These are phyloP conservation scores for Andricus quercusramuli DNA, from an alignment of 2,888 invertebrate genomes.

Conservation along the genomic window DNA sequence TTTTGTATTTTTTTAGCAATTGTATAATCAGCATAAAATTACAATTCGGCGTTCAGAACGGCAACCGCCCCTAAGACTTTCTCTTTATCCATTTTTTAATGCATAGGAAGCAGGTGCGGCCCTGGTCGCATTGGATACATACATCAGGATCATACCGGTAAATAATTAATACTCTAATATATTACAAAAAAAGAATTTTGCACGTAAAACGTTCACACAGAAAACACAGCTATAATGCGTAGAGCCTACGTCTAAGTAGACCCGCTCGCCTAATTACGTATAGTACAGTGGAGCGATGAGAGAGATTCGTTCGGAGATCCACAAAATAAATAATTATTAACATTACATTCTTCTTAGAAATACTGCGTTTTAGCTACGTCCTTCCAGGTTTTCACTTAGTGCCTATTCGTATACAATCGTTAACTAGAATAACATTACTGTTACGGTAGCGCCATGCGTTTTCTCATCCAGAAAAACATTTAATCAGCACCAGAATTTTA, in stretches of 20 bases:
- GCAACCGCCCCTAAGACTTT: slow-evolving; percentile 69
- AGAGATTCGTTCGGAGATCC: slow-evolving; percentile 71
- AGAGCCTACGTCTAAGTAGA: slow-evolving; percentile 49
- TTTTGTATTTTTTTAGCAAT: slow-evolving; percentile 74
- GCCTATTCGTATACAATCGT: slow-evolving; percentile 78
- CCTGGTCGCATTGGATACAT: slow-evolving; percentile 73
- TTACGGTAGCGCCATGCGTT: slow-evolving; percentile 66
- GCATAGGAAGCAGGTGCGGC: slow-evolving; percentile 71
- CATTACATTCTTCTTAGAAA: slow-evolving; percentile 76
- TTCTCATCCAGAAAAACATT: slow-evolving; percentile 40
- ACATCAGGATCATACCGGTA: slow-evolving; percentile 66
- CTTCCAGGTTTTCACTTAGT: slow-evolving; percentile 70
- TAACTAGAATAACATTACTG: slow-evolving; percentile 77
- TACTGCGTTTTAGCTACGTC: slow-evolving; percentile 69
- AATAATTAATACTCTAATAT: slow-evolving; percentile 72
- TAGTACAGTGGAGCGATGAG: slow-evolving; percentile 76
- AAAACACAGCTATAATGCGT: slow-evolving; percentile 69
- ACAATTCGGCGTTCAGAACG: slow-evolving; percentile 75
- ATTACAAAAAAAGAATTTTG: slow-evolving; percentile 73
- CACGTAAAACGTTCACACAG: slow-evolving; percentile 72
- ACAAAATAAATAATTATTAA: slow-evolving; percentile 78
- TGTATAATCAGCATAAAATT: slow-evolving; percentile 78
- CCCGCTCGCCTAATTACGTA: slow-evolving; percentile 66
- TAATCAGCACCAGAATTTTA: neutral
- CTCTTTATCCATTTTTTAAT: slow-evolving; percentile 56